Percentiles rank a stretch among this genome's conserved stretches.
phyloP scores from a whole-genome alignment of 2,888 invertebrate species.

The Agrotis puta region DNA sequence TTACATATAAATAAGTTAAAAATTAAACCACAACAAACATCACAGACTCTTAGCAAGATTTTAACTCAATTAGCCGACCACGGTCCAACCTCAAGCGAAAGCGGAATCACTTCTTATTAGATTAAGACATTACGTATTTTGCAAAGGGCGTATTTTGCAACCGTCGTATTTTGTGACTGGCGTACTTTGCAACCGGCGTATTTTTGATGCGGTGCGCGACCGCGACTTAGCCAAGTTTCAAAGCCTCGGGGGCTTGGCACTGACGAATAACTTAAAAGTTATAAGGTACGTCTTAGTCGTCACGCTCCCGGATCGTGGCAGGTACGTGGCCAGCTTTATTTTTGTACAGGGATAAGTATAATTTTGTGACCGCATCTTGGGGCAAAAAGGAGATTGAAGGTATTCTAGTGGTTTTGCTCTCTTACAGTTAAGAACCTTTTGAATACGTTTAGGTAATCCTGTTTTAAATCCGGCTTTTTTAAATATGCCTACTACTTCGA shows the following conservation, averaged over 20 bases:
- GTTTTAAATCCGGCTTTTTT: not conserved
- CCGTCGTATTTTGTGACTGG: constrained; percentile 59
- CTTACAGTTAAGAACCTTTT: not conserved
- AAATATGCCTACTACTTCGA: not conserved
- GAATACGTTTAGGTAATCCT: not conserved
- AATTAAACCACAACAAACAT: constrained; percentile 51
- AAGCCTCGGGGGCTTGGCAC: constrained; percentile 66
- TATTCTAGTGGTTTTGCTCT: constrained; percentile 20
- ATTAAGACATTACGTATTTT: constrained; percentile 66
- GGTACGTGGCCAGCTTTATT: constrained; percentile 72
- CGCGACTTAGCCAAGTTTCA: constrained; percentile 74
- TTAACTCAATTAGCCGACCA: constrained; percentile 64
- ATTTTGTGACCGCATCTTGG: constrained; percentile 53
- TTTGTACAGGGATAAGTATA: constrained; percentile 65
- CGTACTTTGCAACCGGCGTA: constrained; percentile 69
- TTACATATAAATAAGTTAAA: constrained; percentile 24
- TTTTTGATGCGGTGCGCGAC: constrained; percentile 77
- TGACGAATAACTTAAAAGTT: constrained; percentile 78
- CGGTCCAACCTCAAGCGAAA: constrained; percentile 65
- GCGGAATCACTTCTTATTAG: constrained; percentile 66
- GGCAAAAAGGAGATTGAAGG: constrained; percentile 14
- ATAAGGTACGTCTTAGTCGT: constrained; percentile 64
- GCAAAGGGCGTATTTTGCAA: constrained; percentile 53
- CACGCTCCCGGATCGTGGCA: constrained; percentile 65
- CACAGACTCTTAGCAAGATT: constrained; percentile 56